Evolutionary conservation across 2,888 invertebrate genomes (phyloP).

Genomic region (Xylocampa areola): DNA sequence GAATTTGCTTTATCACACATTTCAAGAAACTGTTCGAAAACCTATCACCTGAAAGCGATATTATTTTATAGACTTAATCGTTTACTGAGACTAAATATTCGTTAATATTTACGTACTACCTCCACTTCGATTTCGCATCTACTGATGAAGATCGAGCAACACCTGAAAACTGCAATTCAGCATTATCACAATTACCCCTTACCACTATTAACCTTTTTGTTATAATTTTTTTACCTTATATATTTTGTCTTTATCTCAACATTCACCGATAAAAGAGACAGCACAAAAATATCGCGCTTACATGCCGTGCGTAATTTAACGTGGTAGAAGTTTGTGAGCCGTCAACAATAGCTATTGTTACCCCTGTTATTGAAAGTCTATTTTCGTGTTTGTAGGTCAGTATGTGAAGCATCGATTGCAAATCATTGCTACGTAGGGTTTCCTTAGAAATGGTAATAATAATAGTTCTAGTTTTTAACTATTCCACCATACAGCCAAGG

Average conservation of each 20-base stretch:
- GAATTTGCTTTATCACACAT: constrained; percentile 70
- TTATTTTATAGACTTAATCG: constrained; percentile 12
- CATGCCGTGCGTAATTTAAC: constrained; percentile 29
- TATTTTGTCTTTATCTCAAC: constrained; percentile 36
- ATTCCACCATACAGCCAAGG: too few species aligned
- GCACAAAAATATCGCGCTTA: constrained; percentile 19
- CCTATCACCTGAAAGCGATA: too few species aligned
- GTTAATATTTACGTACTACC: constrained; percentile 32
- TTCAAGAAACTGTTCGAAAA: constrained; percentile 7
- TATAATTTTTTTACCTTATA: neutral
- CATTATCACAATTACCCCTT: constrained; percentile 36
- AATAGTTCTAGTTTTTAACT: too few species aligned
- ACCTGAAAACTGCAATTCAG: constrained; percentile 67
- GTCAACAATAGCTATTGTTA: constrained; percentile 64
- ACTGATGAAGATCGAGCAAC: constrained; percentile 57
- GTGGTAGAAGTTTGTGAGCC: constrained; percentile 46
- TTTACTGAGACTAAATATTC: neutral
- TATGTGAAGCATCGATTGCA: constrained; percentile 57
- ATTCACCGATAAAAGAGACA: constrained; percentile 30
- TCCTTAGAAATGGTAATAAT: neutral
- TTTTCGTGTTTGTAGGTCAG: constrained; percentile 72
- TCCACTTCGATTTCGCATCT: constrained; percentile 32
- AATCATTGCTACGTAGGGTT: constrained; percentile 32
- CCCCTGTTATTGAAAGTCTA: constrained; percentile 59
- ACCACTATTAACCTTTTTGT: constrained; percentile 25